Base-by-base conservation (phyloP, 1,140 invertebrate species). In the Anthonomus grandis region DNA sequence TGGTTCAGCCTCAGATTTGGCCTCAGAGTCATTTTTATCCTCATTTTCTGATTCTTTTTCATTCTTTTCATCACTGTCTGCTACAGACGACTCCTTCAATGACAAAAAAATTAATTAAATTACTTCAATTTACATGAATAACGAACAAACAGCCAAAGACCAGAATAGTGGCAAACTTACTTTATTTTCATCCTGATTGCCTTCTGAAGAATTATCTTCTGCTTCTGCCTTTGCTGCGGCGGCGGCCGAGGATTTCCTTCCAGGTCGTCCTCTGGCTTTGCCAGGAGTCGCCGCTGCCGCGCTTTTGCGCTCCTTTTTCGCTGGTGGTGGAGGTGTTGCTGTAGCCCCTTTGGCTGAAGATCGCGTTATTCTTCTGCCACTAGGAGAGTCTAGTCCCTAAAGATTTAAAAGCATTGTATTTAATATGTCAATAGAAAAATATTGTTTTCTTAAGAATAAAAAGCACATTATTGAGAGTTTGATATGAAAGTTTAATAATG, bases 281-380 rank as follows among this genome's bases (percentile, higher is more conserved):
- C 37, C 55, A 13, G 48, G 27, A 6, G 45, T 48, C 12, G 49
- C 15, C 15, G 41, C 27, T 15, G 57, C 56, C 25, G 38, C 59
- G 37, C 51, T 64, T 36, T 75, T 76, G 15, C 67, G 64, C 59
- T 76, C 75, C 49, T 75, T 75, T 59, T 76, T 76, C 2, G 66
- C 66, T 38, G 68, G 68, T 5, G 75, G 75, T 44, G 74, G 72
- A n/a, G 74, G 71, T 12, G 71, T 73, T 5, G 72, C 72, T 34
- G 70, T 63, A 12, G 70, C 67, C 13, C 74, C 74, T 60, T 74
- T 70, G 17, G 73, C 73, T 8, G 74, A 68, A 15, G 75, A 76
- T 31, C 75, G 57, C 5, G 75, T 76, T 18, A 73, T 62, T 23
- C 75, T 67, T 36, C 75, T 60, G 12, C 74, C 74, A 59, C 74